A percentile compares a stretch with the other conserved stretches of the same genome.
phyloP scores from a whole-genome alignment of 2,113 vertebrate species.

The Anguilla rostrata region DNA sequence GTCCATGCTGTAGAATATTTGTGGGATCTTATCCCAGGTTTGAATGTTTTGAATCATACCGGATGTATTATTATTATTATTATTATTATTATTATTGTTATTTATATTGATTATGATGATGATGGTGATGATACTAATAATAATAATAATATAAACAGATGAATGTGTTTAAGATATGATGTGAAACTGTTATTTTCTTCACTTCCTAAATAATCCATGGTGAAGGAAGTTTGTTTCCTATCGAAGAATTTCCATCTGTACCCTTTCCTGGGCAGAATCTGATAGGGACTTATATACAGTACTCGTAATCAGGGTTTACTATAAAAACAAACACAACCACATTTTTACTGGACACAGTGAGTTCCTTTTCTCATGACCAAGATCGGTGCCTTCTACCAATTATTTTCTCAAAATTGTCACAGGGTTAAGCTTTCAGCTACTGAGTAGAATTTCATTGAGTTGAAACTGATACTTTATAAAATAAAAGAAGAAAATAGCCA shows the following conservation, averaged over 20 bases:
- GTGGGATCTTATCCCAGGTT: background rate
- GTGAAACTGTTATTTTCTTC: background rate
- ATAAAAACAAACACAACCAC: background rate
- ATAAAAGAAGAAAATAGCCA: background rate
- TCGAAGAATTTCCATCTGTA: background rate
- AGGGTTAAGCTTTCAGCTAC: background rate
- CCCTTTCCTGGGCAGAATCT: background rate
- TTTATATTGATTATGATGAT: too few relatives aligned
- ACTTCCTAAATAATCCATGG: background rate
- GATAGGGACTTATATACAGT: background rate
- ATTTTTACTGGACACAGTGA: background rate
- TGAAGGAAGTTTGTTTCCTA: background rate
- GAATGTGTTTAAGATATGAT: background rate
- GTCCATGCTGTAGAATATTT: background rate
- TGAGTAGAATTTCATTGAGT: background rate
- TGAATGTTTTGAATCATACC: background rate
- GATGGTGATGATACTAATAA: background rate
- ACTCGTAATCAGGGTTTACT: slow-evolving; percentile 16
- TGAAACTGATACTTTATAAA: background rate
- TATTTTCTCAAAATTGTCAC: background rate
- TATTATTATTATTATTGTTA: background rate
- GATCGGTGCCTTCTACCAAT: slow-evolving; percentile 11
- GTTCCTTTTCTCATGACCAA: slow-evolving; percentile 12
- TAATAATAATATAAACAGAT: background rate
- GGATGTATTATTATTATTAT: background rate